Conservation (phyloP, 2,113 vertebrate genomes). For the Herpetotheres cachinnans region DNA sequence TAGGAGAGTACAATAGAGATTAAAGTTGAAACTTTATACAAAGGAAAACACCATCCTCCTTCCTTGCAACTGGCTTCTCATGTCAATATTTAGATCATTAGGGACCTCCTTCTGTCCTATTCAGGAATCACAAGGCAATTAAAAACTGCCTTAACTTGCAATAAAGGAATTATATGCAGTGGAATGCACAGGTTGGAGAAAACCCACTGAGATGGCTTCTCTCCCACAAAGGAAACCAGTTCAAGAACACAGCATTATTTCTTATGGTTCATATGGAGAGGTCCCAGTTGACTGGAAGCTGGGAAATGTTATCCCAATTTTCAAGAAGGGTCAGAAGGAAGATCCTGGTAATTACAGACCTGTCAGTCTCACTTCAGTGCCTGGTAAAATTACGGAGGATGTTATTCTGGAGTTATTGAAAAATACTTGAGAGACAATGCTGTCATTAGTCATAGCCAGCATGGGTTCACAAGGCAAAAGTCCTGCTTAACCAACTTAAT, state of each 20-base stretch:
- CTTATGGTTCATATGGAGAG: background rate
- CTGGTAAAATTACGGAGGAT: background rate
- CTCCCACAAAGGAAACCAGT: rapidly evolving
- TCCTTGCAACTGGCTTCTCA: background rate
- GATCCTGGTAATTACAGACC: background rate
- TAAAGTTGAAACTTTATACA: background rate
- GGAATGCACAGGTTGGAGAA: background rate
- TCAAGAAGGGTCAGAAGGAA: background rate
- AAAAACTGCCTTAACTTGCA: background rate
- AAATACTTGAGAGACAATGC: background rate
- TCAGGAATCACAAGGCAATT: background rate
- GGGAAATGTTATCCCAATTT: background rate
- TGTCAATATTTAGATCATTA: background rate
- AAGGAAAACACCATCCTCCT: background rate
- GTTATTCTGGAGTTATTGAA: background rate
- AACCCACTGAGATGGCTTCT: background rate
- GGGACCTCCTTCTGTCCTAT: background rate
- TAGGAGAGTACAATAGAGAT: background rate
- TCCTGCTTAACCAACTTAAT: background rate
- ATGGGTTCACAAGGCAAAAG: background rate
- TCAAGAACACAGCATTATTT: background rate
- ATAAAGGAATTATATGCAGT: background rate
- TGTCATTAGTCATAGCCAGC: background rate
- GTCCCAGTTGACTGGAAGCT: background rate
- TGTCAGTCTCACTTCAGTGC: background rate